Percentiles rank a stretch among this genome's conserved stretches.
These are phyloP conservation scores for Umimayanthus chanpuru DNA, from an alignment of 92 coral and sea anemone genomes.

Conservation along the genomic window DNA sequence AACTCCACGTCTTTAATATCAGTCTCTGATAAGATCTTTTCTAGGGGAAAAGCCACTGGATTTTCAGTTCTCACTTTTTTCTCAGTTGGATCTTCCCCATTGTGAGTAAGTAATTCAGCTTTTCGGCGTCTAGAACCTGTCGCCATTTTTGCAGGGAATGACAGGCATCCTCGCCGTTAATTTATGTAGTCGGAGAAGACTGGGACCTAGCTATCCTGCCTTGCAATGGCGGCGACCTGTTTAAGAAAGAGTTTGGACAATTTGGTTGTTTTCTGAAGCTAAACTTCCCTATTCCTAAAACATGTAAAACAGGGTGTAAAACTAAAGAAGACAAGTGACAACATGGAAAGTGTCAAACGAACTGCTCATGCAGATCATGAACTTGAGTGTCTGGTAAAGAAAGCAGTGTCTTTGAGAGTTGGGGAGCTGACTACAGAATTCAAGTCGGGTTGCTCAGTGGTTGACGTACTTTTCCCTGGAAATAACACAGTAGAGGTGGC, in stretches of 20 bases:
- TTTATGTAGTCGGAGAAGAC: conserved; percentile 4
- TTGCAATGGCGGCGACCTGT: background rate
- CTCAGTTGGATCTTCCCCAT: background rate
- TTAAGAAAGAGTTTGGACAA: background rate
- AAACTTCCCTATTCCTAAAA: too few relatives aligned
- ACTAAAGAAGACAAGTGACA: background rate
- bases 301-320: too few relatives aligned
- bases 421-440: conserved; percentile 53
- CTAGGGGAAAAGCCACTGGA: conserved; percentile 26
- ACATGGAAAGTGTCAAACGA: conserved; percentile 54
- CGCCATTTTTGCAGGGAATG: conserved; percentile 21
- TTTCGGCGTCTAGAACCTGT: conserved; percentile 13
- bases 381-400: conserved; percentile 59
- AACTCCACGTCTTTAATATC: conserved; percentile 47
- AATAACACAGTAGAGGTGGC: conserved; percentile 58
- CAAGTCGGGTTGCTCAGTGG: conserved; percentile 65
- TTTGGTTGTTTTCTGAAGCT: too few relatives aligned
- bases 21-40: conserved; percentile 15
- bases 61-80: conserved; percentile 33
- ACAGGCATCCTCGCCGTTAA: background rate
- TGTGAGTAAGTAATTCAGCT: background rate
- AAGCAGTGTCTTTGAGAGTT: conserved; percentile 56
- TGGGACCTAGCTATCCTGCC: conserved; percentile 4
- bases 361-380: background rate
- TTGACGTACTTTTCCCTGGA: conserved; percentile 66